A percentile compares a stretch with the other conserved stretches of the same genome.
These are phyloP conservation scores for Pachyramphus minor DNA, from an alignment of 2,113 vertebrate species.

Conservation along the genomic window DNA sequence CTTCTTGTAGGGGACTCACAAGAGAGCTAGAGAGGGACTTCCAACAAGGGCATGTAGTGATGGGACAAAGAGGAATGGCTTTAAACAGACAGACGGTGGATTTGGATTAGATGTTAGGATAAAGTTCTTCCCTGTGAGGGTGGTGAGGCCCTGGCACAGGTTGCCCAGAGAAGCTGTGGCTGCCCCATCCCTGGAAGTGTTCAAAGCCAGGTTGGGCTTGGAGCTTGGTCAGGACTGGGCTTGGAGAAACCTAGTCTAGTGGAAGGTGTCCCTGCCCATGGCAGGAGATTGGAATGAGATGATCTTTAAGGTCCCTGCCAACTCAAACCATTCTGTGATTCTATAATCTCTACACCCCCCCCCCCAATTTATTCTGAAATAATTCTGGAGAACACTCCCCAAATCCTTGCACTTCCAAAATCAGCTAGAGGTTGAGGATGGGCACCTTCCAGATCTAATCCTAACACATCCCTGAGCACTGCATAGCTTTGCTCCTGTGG, in stretches of 20 bases:
- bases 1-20: not conserved
- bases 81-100: not conserved
- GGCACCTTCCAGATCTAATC: not conserved
- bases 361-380: not conserved
- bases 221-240: too few relatives aligned
- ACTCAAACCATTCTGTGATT: not conserved
- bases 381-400: not conserved
- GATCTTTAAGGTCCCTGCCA: not conserved
- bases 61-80: not conserved
- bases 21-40: not conserved
- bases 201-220: not conserved
- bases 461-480: not conserved
- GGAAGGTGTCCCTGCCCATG: not conserved
- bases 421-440: not conserved
- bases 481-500: rapidly evolving
- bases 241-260: not conserved
- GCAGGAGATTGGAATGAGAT: not conserved
- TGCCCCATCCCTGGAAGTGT: not conserved
- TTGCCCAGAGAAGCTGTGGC: not conserved
- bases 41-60: not conserved
- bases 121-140: not conserved
- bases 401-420: not conserved
- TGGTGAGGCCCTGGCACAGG: not conserved
- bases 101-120: not conserved
- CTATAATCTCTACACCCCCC: not conserved